Base-by-base conservation (phyloP, 2,797 vertebrate species). In the Acipenser ruthenus region DNA sequence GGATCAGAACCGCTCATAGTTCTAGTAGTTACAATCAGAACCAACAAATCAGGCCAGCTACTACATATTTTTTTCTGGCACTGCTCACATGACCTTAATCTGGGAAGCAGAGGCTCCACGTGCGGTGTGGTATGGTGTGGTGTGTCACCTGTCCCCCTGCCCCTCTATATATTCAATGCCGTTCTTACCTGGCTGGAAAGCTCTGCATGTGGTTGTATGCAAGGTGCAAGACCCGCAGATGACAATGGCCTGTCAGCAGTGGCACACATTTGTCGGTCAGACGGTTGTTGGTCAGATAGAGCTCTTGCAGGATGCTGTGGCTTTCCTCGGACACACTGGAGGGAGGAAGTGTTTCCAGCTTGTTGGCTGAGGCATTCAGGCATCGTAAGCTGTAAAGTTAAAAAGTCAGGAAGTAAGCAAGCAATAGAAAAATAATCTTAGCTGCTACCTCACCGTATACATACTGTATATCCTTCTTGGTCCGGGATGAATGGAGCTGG, bases 181-280 rank as follows among this genome's bases (percentile, higher is more conserved):
- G 51, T 3, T 53, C 63, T 75, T 80, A 98, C 96, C 96, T 99
- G 51, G 96, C 96, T 1, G 96, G 95, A 72, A 99, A 99, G 71
- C 92, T 97, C 76, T 96, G 96, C 4, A 99, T 91, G 60, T 91
- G 90, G 79, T 98, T 99, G 79, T 93, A 99, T 68, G 96, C 95
- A 92, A 99, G 92, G 80, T 99, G 96, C 60, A 99, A 80, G 70
- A 98, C 88, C 65, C 94, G 90, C 53, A 99, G 89, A 78, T 89
- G 95, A 1, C 91, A 88, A 68, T 98, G 96, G 55, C 96, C 96
- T 0, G 92, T 97, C 69, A 99, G 77, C 77, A 95, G 87, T 67
- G 94, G 93, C 3, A 98, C 94, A 58, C 95, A 97, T 79, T 97
- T 99, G 75, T 98, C 96, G 0, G 94, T 96, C 77, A 99, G 93